phyloP scores from a whole-genome alignment of 2,113 vertebrate species.

The Terrapene triunguis region DNA sequence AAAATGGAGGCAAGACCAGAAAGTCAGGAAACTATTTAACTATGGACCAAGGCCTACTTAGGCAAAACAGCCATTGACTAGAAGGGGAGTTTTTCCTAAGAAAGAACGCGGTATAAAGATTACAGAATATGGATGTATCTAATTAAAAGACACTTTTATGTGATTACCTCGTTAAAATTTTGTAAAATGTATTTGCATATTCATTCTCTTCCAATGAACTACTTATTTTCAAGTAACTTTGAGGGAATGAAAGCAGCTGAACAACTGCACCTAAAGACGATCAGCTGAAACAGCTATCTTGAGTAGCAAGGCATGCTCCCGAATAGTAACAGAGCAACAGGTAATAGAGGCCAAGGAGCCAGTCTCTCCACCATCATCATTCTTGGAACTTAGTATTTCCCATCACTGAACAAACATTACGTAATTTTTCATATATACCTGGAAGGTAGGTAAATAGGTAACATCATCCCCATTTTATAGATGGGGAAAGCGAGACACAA shows the following conservation, averaged over 20 bases:
- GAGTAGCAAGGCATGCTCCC: fast-evolving
- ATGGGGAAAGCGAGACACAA: background rate
- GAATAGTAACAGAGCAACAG: background rate
- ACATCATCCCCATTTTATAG: background rate
- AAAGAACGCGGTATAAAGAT: background rate
- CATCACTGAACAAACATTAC: background rate
- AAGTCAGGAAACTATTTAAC: too few relatives aligned
- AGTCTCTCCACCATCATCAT: background rate
- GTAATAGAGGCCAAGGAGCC: fast-evolving
- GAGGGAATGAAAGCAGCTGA: fast-evolving
- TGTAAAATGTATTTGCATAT: background rate
- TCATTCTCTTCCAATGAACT: background rate
- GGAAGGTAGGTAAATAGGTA: background rate
- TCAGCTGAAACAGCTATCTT: background rate
- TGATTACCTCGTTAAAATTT: background rate
- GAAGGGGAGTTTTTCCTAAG: background rate
- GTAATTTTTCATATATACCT: background rate
- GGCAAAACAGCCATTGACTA: background rate
- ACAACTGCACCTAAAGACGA: background rate
- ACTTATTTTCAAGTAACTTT: fast-evolving
- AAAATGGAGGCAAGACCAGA: background rate
- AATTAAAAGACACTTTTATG: background rate
- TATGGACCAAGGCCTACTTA: background rate
- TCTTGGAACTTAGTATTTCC: background rate
- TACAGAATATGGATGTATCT: background rate